Percentiles rank a stretch among this genome's conserved stretches.
Evolutionary conservation across 2,797 vertebrate species (phyloP).

Genomic region (Acanthis flammea): DNA sequence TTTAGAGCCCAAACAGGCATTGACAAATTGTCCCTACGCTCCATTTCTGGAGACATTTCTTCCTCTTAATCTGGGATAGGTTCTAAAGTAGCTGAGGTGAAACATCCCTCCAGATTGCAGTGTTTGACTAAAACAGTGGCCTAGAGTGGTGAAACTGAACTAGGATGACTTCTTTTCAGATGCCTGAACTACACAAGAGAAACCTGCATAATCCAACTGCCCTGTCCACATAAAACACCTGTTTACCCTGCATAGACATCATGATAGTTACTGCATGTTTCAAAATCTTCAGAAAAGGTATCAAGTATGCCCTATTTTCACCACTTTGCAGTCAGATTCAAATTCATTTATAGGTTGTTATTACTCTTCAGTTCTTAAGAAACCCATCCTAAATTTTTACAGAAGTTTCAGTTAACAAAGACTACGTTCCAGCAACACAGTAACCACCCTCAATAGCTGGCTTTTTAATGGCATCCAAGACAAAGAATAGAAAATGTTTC

Average conservation of each 20-base stretch:
- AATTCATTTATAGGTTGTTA: background rate
- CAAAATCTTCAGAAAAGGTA: background rate
- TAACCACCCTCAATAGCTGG: background rate
- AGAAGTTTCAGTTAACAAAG: background rate
- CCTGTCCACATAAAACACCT: background rate
- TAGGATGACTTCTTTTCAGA: background rate
- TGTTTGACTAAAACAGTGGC: background rate
- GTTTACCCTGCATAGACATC: background rate
- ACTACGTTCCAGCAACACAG: background rate
- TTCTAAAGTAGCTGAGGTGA: background rate
- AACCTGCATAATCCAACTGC: background rate
- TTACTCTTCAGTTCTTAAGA: background rate
- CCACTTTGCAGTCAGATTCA: background rate
- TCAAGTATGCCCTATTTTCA: background rate
- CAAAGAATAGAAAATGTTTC: slow-evolving; percentile 13
- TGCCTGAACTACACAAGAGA: background rate
- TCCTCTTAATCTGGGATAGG: background rate
- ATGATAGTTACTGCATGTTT: background rate
- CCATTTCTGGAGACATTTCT: background rate
- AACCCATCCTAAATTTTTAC: background rate
- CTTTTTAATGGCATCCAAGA: background rate
- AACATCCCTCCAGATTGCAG: background rate
- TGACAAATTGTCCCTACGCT: background rate
- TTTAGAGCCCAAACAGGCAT: background rate
- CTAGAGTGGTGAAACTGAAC: background rate